A percentile compares a stretch with the other conserved stretches of the same genome.
Conservation (phyloP, 1,140 invertebrate species). For the Penaeus vannamei region DNA sequence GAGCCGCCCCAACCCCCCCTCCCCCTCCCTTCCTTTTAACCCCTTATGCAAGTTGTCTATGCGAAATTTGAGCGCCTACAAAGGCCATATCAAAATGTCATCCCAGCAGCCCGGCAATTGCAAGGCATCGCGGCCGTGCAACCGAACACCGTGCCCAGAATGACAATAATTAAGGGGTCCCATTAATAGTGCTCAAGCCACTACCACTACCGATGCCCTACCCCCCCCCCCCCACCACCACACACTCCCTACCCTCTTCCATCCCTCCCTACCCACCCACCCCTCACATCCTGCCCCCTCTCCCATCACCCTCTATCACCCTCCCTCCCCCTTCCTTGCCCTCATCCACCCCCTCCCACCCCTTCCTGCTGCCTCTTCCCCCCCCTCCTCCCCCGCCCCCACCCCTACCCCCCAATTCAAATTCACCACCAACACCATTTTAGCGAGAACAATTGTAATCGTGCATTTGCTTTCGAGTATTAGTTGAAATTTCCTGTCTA, state of each 20-base stretch:
- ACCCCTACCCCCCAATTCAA: not conserved
- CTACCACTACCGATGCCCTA: not conserved
- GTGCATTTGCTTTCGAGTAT: too few species aligned
- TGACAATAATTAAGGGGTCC: slow-evolving; percentile 48
- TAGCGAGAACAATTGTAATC: too few species aligned
- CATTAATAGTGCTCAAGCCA: slow-evolving; percentile 44
- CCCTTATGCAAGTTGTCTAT: slow-evolving; percentile 6
- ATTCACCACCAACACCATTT: too few species aligned
- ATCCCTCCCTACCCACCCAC: not conserved
- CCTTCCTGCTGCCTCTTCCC: not conserved
- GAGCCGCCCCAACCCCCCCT: not conserved
- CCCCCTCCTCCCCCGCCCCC: too few species aligned
- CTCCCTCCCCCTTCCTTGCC: not conserved
- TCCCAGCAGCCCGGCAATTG: slow-evolving; percentile 4
- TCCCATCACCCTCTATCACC: not conserved
- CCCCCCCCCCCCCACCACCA: not conserved
- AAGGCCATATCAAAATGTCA: slow-evolving; percentile 52
- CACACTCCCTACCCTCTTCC: not conserved
- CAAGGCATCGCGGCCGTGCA: not conserved
- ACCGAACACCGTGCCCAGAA: slow-evolving; percentile 40
- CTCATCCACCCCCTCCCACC: not conserved
- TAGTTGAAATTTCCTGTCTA: too few species aligned
- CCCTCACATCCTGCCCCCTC: not conserved
- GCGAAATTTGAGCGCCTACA: slow-evolving; percentile 49
- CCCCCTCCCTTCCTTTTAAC: not conserved